Evolutionary conservation across 2,113 vertebrate species (phyloP), one percentile per base, ranked within the genome.

Genomic region (Machaerirhynchus nigripectus): DNA sequence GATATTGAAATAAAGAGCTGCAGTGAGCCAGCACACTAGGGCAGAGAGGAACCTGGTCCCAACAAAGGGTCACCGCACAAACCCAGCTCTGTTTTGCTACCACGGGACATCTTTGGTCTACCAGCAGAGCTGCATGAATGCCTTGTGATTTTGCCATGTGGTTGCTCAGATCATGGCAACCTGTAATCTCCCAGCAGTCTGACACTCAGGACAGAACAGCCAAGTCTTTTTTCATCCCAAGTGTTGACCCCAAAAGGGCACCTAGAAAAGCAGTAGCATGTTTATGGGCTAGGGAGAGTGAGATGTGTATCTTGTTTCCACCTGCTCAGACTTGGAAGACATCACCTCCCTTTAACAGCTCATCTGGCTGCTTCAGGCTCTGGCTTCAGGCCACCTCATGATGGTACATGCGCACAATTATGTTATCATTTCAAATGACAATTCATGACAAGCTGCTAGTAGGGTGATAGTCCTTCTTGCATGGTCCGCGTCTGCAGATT

Each of bases 401-500:
- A 90, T 1, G 77, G 90, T 94, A 96, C 81, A 93, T 90, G 85
- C 79, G 69, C 89, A 95, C 94, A 86, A 75, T 94, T 95, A 84
- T 93, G 89, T 91, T 97, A 94, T 96, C 91, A 91, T 97, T 96
- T 93, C 92, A 92, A 88, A 89, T 85, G 90, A 87, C 91, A 96
- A 94, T 89, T 64, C 69, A 31, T 96, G 96, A 97, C 96, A 97
- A 97, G 96, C 79, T 95, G 96, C 93, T 96, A 97, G 96, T 95
- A 95, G 83, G 90, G 96, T 95, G 96, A 97, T 97, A 96, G 96
- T 95, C 96, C 92, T 96, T 30, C 90, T 96, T 96, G 88, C 96
- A 96, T 96, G 96, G 96, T 96, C 96, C 93, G 74, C 21, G 90
- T 94, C 95, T 97, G 95, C 93, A 95, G 96, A 97, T 96, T 96